Conservation (phyloP, 2,888 invertebrate genomes). For the Stenolophus ochropezus region DNA sequence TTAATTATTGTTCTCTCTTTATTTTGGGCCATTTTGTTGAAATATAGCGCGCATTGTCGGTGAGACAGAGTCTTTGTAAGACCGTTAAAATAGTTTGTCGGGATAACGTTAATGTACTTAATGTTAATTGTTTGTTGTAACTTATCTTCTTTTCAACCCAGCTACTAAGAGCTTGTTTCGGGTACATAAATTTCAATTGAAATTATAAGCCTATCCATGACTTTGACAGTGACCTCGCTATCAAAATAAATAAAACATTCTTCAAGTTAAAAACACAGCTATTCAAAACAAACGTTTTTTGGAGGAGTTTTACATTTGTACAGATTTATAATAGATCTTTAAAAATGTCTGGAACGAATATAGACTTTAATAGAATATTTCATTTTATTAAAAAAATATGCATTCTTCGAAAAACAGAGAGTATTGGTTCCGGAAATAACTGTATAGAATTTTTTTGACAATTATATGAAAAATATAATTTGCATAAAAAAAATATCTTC, state of each 20-base stretch:
- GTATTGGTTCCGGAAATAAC: too few species aligned
- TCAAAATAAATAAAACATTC: slow-evolving; percentile 39
- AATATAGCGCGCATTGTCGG: slow-evolving; percentile 12
- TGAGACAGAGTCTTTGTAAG: slow-evolving; percentile 32
- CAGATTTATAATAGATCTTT: slow-evolving; percentile 31
- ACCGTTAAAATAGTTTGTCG: slow-evolving; percentile 32
- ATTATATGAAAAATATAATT: too few species aligned
- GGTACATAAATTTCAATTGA: slow-evolving; percentile 24
- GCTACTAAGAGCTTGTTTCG: slow-evolving; percentile 13
- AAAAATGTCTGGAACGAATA: too few species aligned
- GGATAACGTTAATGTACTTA: slow-evolving; percentile 28
- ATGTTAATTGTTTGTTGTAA: slow-evolving; percentile 44
- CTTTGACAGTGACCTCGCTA: slow-evolving; percentile 43
- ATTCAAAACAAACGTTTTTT: slow-evolving; percentile 27
- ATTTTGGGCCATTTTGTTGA: slow-evolving; percentile 40
- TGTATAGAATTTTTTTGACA: too few species aligned
- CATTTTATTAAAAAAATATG: too few species aligned
- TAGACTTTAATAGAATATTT: too few species aligned
- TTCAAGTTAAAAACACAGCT: slow-evolving; percentile 1
- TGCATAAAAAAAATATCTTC: too few species aligned
- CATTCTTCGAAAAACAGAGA: too few species aligned
- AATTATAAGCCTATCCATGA: slow-evolving; percentile 32
- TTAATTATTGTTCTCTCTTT: slow-evolving; percentile 38
- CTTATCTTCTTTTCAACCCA: slow-evolving; percentile 15
- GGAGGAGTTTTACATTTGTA: slow-evolving; percentile 20